Evolutionary conservation across 2,797 vertebrate genomes (phyloP).

Genomic region (Lutjanus argentimaculatus): DNA sequence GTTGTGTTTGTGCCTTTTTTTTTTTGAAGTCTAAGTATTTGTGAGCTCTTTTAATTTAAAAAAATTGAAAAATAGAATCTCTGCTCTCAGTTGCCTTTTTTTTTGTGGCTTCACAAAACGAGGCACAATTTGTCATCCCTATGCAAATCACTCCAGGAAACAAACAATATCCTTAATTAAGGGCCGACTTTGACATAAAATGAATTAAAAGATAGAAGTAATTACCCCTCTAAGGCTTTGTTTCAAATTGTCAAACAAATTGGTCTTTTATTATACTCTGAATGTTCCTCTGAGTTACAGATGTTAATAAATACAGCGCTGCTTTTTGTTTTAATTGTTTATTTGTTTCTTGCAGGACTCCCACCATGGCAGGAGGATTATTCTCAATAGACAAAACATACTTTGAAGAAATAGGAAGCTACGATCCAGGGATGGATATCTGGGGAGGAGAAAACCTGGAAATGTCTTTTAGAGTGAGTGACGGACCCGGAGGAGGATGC

Average conservation of each 20-base stretch:
- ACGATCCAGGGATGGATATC: conserved; percentile 99
- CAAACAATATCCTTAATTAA: conserved; percentile 58
- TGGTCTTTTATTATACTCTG: conserved; percentile 48
- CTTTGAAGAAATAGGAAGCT: conserved; percentile 99
- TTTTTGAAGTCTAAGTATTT: conserved; percentile 25
- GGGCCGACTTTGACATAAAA: conserved; percentile 40
- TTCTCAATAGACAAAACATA: conserved; percentile 98
- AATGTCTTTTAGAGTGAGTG: conserved; percentile 98
- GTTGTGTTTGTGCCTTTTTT: conserved; percentile 28
- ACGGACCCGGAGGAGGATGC: not conserved
- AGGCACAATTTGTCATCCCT: conserved; percentile 46
- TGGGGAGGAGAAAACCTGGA: conserved; percentile 99
- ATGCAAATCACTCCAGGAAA: conserved; percentile 64
- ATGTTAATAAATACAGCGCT: conserved; percentile 24
- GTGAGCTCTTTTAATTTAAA: conserved; percentile 34
- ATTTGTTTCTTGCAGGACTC: conserved; percentile 87
- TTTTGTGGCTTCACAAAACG: conserved; percentile 25
- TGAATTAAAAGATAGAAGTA: conserved; percentile 65
- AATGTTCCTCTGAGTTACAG: conserved; percentile 37
- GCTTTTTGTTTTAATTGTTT: conserved; percentile 17
- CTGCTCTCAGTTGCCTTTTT: conserved; percentile 36
- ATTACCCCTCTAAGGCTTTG: conserved; percentile 59
- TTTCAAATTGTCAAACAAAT: conserved; percentile 66
- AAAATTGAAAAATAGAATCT: conserved; percentile 31
- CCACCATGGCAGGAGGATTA: conserved; percentile 98